Percentiles rank a stretch among this genome's conserved stretches.
Evolutionary conservation across 2,888 invertebrate species (phyloP).

Genomic region (Schizotus pectinicornis): DNA sequence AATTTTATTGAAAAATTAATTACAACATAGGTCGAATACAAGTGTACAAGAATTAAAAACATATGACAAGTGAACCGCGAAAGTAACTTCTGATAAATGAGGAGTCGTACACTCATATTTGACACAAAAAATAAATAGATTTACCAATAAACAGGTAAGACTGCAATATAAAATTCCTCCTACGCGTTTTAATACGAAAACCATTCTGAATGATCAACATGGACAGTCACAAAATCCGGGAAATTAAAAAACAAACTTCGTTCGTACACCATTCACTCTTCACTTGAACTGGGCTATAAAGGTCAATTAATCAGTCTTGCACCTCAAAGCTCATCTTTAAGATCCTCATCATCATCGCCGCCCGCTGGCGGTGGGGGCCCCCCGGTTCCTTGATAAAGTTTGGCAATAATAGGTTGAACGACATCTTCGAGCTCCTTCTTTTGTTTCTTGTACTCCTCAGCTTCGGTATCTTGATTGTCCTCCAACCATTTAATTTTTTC

Average conservation of each 20-base stretch:
- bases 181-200: conserved; percentile 29
- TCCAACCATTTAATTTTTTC: conserved; percentile 98
- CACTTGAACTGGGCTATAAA: conserved; percentile 14
- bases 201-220: neutral
- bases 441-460: conserved; percentile 91
- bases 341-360: conserved; percentile 73
- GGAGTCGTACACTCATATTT: conserved; percentile 48
- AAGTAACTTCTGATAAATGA: conserved; percentile 30
- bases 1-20: conserved; percentile 43
- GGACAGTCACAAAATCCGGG: conserved; percentile 6
- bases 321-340: conserved; percentile 83
- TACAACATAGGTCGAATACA: conserved; percentile 47
- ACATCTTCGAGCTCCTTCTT: conserved; percentile 95
- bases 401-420: conserved; percentile 96
- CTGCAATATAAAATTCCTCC: conserved; percentile 41
- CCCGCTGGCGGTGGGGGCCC: conserved; percentile 76
- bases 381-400: conserved; percentile 89
- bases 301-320: conserved; percentile 47
- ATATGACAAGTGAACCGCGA: conserved; percentile 26
- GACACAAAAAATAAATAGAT: conserved; percentile 48
- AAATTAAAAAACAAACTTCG: conserved; percentile 14
- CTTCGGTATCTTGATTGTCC: conserved; percentile 90
- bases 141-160: conserved; percentile 36
- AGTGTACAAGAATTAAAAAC: conserved; percentile 46
- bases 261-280: conserved; percentile 12